phyloP scores from a whole-genome alignment of 2,888 invertebrate genomes.

The Agapostemon virescens region DNA sequence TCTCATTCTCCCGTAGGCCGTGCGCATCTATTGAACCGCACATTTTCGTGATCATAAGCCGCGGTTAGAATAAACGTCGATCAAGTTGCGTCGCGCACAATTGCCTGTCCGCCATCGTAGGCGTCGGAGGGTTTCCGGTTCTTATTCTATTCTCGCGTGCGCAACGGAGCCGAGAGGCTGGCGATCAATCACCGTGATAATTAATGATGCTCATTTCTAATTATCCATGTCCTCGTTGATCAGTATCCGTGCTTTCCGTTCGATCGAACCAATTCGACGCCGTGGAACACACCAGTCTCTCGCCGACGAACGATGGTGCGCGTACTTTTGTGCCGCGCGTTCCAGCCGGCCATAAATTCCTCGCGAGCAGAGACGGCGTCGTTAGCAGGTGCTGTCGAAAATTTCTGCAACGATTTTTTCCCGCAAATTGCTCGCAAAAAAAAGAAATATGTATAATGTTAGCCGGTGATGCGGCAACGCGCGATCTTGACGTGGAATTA shows the following conservation, averaged over 20 bases:
- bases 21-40: no score
- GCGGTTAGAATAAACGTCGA: neutral
- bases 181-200: constrained; percentile 48
- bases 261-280: constrained; percentile 32
- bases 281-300: constrained; percentile 6
- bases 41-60: no score
- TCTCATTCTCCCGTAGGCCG: no score
- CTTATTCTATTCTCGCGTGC: constrained; percentile 12
- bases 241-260: constrained; percentile 57
- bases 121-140: constrained; percentile 36
- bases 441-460: neutral
- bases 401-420: constrained; percentile 8
- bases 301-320: neutral
- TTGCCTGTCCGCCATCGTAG: constrained; percentile 1
- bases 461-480: neutral
- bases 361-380: constrained; percentile 19
- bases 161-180: constrained; percentile 12
- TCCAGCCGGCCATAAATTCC: constrained; percentile 35
- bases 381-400: constrained; percentile 29
- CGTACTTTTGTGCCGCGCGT: neutral
- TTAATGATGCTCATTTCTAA: constrained; percentile 59
- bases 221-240: constrained; percentile 58
- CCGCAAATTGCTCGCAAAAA: neutral
- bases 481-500: neutral
- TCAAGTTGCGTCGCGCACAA: neutral